phyloP scores from a whole-genome alignment of 2,113 vertebrate species.

The human region DNA sequence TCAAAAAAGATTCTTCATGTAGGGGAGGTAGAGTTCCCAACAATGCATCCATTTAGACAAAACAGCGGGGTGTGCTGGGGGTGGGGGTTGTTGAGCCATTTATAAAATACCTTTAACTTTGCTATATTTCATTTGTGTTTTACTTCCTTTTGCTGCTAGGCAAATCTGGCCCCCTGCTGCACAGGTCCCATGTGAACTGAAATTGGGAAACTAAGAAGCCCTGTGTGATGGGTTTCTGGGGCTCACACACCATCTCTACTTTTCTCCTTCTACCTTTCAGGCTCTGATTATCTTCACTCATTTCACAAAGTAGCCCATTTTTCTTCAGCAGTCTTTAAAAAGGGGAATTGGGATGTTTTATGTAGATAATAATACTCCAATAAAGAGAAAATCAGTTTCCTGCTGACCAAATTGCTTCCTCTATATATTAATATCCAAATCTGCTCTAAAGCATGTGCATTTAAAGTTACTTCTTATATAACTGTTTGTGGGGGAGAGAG shows the following conservation, averaged over 20 bases:
- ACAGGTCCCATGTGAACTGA: background rate
- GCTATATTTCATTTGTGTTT: background rate
- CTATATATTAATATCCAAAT: constrained; percentile 16
- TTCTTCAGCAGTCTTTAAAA: background rate
- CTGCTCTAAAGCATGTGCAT: background rate
- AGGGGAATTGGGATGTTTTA: background rate
- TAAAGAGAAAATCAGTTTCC: constrained; percentile 33
- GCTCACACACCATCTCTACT: background rate
- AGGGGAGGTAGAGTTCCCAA: background rate
- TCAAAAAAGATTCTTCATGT: background rate
- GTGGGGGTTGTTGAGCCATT: background rate
- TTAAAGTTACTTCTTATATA: constrained; percentile 8
- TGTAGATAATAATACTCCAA: background rate
- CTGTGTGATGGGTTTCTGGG: background rate
- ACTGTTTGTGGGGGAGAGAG: background rate
- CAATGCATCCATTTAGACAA: background rate
- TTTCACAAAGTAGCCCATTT: background rate
- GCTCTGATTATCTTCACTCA: constrained; percentile 34
- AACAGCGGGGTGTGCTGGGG: background rate
- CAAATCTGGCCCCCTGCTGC: background rate
- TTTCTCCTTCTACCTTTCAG: constrained; percentile 13
- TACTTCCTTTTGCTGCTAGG: background rate
- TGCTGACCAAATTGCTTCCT: background rate
- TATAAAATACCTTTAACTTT: background rate
- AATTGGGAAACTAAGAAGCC: background rate